These are phyloP conservation scores for Stigmatopora nigra DNA, from an alignment of 2,113 vertebrate genomes.

Conservation along the genomic window DNA sequence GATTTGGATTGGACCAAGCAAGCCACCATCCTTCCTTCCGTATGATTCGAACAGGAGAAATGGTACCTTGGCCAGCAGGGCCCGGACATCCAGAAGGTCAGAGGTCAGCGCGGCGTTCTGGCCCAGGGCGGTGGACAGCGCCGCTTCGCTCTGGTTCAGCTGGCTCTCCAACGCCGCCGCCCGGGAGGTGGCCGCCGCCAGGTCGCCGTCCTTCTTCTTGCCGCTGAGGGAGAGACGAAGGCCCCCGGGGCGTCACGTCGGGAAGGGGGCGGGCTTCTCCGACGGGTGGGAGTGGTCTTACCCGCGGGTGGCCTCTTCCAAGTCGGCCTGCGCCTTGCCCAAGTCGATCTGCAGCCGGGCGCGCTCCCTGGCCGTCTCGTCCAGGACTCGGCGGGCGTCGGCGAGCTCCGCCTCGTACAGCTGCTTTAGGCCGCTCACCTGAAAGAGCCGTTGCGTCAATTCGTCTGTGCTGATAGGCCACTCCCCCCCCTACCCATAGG, in stretches of 20 bases:
- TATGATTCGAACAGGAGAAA: background rate
- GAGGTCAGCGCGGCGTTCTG: conserved; percentile 76
- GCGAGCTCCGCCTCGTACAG: conserved; percentile 90
- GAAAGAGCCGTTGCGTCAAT: background rate
- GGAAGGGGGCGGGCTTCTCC: too few relatives aligned
- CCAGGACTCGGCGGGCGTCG: conserved; percentile 84
- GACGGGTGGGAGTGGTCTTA: conserved; percentile 19
- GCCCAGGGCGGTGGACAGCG: conserved; percentile 77
- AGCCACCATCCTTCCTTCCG: too few relatives aligned
- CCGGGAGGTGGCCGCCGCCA: conserved; percentile 75
- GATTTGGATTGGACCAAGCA: too few relatives aligned
- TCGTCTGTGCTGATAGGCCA: too few relatives aligned
- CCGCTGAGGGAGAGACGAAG: conserved; percentile 60
- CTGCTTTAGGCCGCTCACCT: conserved; percentile 86
- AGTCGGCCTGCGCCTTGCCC: conserved; percentile 80
- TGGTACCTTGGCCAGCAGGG: conserved; percentile 82
- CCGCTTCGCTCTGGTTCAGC: conserved; percentile 80
- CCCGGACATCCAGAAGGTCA: conserved; percentile 78
- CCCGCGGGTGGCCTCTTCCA: conserved; percentile 80
- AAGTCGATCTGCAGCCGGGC: conserved; percentile 89
- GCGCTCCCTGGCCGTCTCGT: conserved; percentile 87
- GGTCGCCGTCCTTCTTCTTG: conserved; percentile 86
- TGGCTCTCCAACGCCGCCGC: conserved; percentile 81
- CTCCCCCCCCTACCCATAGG: too few relatives aligned
- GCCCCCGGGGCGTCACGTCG: too few relatives aligned